Evolutionary conservation across 2,113 vertebrate species (phyloP), one percentile per base, ranked within the genome.

Genomic region (Anhinga anhinga): DNA sequence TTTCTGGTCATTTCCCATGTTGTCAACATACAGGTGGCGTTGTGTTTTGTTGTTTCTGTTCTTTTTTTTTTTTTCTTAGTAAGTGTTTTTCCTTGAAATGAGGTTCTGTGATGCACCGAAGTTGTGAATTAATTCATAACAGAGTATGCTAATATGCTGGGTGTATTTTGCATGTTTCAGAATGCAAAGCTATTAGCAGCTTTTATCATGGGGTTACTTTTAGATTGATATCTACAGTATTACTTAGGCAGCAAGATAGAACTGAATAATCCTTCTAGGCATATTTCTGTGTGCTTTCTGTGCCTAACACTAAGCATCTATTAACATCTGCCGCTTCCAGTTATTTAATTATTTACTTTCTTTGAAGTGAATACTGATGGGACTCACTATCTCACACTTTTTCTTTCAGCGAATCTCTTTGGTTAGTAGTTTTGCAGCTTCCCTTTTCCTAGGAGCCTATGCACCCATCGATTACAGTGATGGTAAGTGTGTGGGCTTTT

Each of bases 361-460:
- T 86, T 45, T 18, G 42, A 56, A 53, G 45, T 59, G 7, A 83
- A 66, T 40, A 29, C 32, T 79, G 49, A 70, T 55, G 56, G 14
- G 14, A 82, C 21, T 86, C 44, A 34, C 55, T 85, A 8, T 70
- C 38, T 93, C 49, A 11, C 44, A 5, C 47, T 93, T 94, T 95
- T 61, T 95, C 63, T 97, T 92, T 5, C 98, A 99, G 99, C 99
- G 99, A 97, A 99, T 99, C 95, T 99, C 99, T 44, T 95, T 99
- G 98, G 99, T 99, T 95, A 99, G 99, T 92, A 99, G 99, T 83
- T 99, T 99, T 78, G 99, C 99, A 5, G 99, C 99, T 20, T 99
- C 99, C 9, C 98, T 99, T 23, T 99, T 99, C 96, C 98, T 99
- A 5, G 99, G 99, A 32, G 95, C 92, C 71, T 99, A 99, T 71